These are phyloP conservation scores for Naja naja DNA, from an alignment of 2,113 vertebrate genomes.

Conservation along the genomic window DNA sequence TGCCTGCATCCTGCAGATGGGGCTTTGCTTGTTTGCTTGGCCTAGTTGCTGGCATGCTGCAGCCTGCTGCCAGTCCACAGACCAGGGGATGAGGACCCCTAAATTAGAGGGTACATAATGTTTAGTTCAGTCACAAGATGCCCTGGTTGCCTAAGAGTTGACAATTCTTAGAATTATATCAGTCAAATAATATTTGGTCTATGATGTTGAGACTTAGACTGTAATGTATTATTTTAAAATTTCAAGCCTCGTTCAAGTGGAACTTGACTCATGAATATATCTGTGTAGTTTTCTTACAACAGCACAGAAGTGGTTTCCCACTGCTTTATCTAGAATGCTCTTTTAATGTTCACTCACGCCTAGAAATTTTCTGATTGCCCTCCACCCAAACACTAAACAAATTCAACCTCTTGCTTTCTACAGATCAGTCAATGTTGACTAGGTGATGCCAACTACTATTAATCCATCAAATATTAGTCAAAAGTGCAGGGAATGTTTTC, in stretches of 20 bases:
- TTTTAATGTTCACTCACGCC: not conserved
- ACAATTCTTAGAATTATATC: not conserved
- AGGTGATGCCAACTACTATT: not conserved
- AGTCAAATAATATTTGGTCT: not conserved
- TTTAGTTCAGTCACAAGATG: not conserved
- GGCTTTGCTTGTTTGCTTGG: too few relatives aligned
- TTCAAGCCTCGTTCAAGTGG: not conserved
- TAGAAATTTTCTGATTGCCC: not conserved
- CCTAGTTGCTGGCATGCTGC: too few relatives aligned
- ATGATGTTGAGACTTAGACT: not conserved
- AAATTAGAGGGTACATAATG: not conserved
- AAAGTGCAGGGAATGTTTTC: not conserved
- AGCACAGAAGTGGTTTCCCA: not conserved
- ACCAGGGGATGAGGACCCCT: too few relatives aligned
- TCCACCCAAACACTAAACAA: not conserved
- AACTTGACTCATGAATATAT: not conserved
- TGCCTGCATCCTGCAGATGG: too few relatives aligned
- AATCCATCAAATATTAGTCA: not conserved
- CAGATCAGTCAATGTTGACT: not conserved
- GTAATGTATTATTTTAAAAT: not conserved
- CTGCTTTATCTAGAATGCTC: not conserved
- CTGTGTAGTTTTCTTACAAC: not conserved
- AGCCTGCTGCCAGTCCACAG: too few relatives aligned
- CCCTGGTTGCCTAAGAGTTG: not conserved
- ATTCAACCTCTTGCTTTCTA: not conserved